Percentiles rank a stretch among this genome's conserved stretches.
phyloP scores from a whole-genome alignment of 2,888 invertebrate species.

The Alviniconcha strummeri region DNA sequence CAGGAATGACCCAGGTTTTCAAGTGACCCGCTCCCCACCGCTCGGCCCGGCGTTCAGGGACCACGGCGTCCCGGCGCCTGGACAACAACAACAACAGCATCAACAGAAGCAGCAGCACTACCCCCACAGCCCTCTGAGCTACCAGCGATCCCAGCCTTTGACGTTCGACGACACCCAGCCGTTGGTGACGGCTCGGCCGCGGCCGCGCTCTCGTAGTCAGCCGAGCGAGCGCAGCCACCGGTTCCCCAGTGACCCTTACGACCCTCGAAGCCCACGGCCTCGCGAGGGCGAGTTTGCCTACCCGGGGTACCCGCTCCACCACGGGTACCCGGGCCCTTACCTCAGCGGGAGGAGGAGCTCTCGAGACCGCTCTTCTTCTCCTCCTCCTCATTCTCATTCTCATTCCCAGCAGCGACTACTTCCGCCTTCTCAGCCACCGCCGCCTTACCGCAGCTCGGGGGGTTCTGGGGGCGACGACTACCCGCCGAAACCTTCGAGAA shows the following conservation, averaged over 20 bases:
- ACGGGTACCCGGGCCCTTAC: not conserved
- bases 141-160: not conserved
- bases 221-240: constrained; percentile 18
- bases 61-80: not conserved
- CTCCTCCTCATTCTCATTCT: not conserved
- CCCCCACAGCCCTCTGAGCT: not conserved
- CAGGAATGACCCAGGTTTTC: constrained; percentile 43
- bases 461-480: not conserved
- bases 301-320: not conserved
- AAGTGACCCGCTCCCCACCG: constrained; percentile 37
- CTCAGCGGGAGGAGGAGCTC: not conserved
- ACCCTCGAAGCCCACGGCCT: constrained; percentile 19
- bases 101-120: not conserved
- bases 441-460: constrained; percentile 10
- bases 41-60: constrained; percentile 8
- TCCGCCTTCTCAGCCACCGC: constrained; percentile 1
- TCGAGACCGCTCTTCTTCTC: not conserved
- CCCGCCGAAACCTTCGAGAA: constrained; percentile 5
- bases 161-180: constrained; percentile 12
- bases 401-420: not conserved
- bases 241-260: constrained; percentile 19
- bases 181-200: not conserved
- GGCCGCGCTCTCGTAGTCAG: constrained; percentile 25
- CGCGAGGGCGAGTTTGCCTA: not conserved
- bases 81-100: not conserved